phyloP scores from a whole-genome alignment of 1,140 invertebrate genomes.

The Helicoverpa zea region DNA sequence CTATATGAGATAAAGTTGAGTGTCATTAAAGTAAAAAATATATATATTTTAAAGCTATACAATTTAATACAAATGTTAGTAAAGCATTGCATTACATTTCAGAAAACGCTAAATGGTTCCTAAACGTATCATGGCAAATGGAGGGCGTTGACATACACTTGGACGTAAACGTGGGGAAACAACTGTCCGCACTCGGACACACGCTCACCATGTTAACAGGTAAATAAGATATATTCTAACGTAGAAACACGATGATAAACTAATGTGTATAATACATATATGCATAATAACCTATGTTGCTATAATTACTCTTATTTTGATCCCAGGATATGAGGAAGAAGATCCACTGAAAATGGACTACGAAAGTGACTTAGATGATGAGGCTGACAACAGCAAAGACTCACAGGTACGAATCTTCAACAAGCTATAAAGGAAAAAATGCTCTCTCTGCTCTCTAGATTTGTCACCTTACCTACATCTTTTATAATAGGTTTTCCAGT shows the following conservation, averaged over 20 bases:
- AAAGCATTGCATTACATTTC: too few relatives aligned
- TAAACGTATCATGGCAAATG: conserved; percentile 99
- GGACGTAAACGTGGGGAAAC: conserved; percentile 98
- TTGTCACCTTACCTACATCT: too few relatives aligned
- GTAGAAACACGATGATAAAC: too few relatives aligned
- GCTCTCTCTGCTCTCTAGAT: too few relatives aligned
- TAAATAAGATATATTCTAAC: conserved; percentile 45
- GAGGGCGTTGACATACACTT: conserved; percentile 99
- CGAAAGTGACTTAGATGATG: conserved; percentile 93
- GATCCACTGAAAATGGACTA: conserved; percentile 90
- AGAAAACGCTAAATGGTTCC: conserved; percentile 99
- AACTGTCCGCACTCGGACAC: conserved; percentile 96
- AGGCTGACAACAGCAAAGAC: conserved; percentile 89
- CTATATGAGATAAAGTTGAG: too few relatives aligned
- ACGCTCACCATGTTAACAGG: conserved; percentile 97
- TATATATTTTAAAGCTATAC: too few relatives aligned
- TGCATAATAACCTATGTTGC: too few relatives aligned
- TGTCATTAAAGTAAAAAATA: too few relatives aligned
- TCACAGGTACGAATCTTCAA: conserved; percentile 70
- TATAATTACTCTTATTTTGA: too few relatives aligned
- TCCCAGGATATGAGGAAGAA: conserved; percentile 93
- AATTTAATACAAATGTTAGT: too few relatives aligned
- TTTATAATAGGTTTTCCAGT: background rate
- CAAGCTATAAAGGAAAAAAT: too few relatives aligned
- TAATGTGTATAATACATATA: too few relatives aligned